These are phyloP conservation scores for Carlito syrichta DNA, from an alignment of 2,113 vertebrate species.

Conservation along the genomic window DNA sequence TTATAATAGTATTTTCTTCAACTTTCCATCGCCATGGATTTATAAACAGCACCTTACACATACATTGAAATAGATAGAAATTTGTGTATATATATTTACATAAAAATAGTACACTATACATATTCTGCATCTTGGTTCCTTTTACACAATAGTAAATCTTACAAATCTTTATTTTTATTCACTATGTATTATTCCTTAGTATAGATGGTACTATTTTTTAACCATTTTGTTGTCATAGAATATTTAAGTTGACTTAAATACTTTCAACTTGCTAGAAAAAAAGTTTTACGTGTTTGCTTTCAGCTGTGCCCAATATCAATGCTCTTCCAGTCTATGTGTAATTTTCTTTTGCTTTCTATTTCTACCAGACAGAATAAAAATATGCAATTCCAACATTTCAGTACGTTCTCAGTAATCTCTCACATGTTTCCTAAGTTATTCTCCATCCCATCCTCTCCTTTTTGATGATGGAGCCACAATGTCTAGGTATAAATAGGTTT, in stretches of 20 bases:
- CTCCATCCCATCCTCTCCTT: background rate
- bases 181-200: background rate
- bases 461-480: background rate
- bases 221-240: background rate
- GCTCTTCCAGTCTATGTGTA: background rate
- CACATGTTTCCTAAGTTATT: background rate
- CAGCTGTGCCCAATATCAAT: constrained; percentile 10
- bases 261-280: background rate
- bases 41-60: background rate
- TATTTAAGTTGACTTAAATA: background rate
- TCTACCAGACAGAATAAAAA: constrained; percentile 34
- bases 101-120: background rate
- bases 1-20: background rate
- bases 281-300: background rate
- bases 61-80: background rate
- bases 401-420: background rate
- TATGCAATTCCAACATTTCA: background rate
- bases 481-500: constrained; percentile 29
- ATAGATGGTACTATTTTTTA: background rate
- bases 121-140: background rate
- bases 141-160: background rate
- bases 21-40: background rate
- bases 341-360: background rate
- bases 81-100: background rate
- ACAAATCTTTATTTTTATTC: constrained; percentile 16